These are phyloP conservation scores for Dicentrarchus labrax DNA, from an alignment of 2,113 vertebrate genomes.

Conservation along the genomic window DNA sequence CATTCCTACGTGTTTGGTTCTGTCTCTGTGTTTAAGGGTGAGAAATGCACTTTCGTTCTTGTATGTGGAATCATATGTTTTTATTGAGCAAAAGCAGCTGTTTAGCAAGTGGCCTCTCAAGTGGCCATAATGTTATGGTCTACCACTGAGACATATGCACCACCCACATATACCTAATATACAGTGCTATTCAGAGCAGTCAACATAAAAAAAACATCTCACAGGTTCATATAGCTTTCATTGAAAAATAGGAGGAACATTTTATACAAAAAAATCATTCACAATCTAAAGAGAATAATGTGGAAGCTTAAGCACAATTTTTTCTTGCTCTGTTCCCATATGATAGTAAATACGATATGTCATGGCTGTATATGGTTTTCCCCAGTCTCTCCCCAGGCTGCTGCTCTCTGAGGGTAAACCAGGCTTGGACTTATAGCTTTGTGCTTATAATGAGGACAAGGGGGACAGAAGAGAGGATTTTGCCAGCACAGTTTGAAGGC, in stretches of 20 bases:
- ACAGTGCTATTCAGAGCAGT: not conserved
- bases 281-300: constrained; percentile 37
- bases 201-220: not conserved
- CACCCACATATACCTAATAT: not conserved
- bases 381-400: constrained; percentile 45
- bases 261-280: not conserved
- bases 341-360: constrained; percentile 66
- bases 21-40: constrained; percentile 27
- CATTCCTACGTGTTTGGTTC: constrained; percentile 23
- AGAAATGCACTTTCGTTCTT: constrained; percentile 12
- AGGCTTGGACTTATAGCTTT: constrained; percentile 69
- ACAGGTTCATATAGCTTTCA: constrained; percentile 11
- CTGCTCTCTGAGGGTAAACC: constrained; percentile 56
- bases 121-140: constrained; percentile 29
- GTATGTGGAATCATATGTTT: constrained; percentile 48
- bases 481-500: constrained; percentile 65
- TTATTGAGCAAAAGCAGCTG: constrained; percentile 55
- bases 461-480: constrained; percentile 70
- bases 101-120: constrained; percentile 30
- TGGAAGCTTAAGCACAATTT: constrained; percentile 37
- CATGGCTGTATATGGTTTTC: constrained; percentile 60
- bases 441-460: constrained; percentile 76
- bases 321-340: constrained; percentile 38
- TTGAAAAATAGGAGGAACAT: not conserved
- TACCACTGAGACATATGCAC: constrained; percentile 28